phyloP scores from a whole-genome alignment of 2,888 invertebrate species.

The Odontothrips loti region DNA sequence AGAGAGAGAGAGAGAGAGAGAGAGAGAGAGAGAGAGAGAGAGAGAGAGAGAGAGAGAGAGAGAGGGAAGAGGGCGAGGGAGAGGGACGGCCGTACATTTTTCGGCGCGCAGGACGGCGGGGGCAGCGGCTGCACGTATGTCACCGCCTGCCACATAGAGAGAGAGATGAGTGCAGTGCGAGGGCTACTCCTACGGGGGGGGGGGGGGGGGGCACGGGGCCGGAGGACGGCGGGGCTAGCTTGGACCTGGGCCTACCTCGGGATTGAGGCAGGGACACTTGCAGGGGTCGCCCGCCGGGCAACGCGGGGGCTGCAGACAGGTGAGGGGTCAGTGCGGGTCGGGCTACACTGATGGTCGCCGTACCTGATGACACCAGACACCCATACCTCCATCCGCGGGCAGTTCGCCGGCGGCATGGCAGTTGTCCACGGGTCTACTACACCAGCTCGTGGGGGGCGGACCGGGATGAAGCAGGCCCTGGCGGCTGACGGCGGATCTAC shows the following conservation, averaged over 20 bases:
- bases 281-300: slow-evolving; percentile 6
- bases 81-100: not conserved
- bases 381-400: slow-evolving; percentile 2
- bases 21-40: not conserved
- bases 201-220: not conserved
- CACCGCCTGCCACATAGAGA: not conserved
- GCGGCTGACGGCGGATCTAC: too few species aligned
- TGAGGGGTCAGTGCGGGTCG: not conserved
- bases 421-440: too few species aligned
- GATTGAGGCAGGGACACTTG: slow-evolving; percentile 1
- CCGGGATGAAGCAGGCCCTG: not conserved
- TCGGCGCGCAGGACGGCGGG: slow-evolving; percentile 17
- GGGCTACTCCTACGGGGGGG: not conserved
- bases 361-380: not conserved
- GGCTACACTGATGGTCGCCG: not conserved
- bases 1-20: not conserved
- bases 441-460: not conserved
- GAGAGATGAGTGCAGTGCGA: not conserved
- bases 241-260: not conserved
- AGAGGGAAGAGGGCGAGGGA: not conserved
- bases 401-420: not conserved
- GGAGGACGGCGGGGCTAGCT: not conserved
- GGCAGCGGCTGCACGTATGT: slow-evolving; percentile 13
- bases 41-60: not conserved
- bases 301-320: not conserved